Evolutionary conservation across 1,140 invertebrate genomes (phyloP).

Genomic region (Schlechtendalia chinensis): DNA sequence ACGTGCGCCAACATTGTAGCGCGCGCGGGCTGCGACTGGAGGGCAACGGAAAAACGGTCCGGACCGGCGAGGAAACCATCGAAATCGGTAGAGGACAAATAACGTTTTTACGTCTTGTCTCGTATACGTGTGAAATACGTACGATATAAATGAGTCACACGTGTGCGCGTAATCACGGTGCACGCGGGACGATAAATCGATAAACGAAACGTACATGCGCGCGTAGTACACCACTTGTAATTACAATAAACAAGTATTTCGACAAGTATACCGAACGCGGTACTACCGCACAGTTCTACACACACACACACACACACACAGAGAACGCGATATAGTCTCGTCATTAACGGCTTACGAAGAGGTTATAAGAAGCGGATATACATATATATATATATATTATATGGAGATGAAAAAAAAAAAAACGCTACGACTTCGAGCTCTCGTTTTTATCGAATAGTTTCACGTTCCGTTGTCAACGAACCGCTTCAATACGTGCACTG

Average conservation of each 20-base stretch:
- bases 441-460: slow-evolving; percentile 40
- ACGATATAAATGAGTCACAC: slow-evolving; percentile 40
- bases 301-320: no score
- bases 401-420: not conserved
- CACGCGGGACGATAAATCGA: slow-evolving; percentile 34
- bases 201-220: not conserved
- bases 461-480: slow-evolving; percentile 34
- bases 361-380: not conserved
- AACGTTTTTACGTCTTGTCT: no score
- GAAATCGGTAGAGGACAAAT: no score
- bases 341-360: not conserved
- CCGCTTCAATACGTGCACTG: not conserved
- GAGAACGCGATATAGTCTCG: not conserved
- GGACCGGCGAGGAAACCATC: no score
- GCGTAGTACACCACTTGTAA: not conserved
- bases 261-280: slow-evolving; percentile 5
- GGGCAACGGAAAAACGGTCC: no score
- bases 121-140: no score
- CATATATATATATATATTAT: not conserved
- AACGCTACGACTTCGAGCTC: slow-evolving; percentile 23
- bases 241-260: slow-evolving; percentile 25
- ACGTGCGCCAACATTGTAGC: no score
- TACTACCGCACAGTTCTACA: not conserved
- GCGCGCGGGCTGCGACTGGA: no score
- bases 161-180: slow-evolving; percentile 24